These are phyloP conservation scores for Apamea epomidion DNA, from an alignment of 2,888 invertebrate genomes.

Conservation along the genomic window DNA sequence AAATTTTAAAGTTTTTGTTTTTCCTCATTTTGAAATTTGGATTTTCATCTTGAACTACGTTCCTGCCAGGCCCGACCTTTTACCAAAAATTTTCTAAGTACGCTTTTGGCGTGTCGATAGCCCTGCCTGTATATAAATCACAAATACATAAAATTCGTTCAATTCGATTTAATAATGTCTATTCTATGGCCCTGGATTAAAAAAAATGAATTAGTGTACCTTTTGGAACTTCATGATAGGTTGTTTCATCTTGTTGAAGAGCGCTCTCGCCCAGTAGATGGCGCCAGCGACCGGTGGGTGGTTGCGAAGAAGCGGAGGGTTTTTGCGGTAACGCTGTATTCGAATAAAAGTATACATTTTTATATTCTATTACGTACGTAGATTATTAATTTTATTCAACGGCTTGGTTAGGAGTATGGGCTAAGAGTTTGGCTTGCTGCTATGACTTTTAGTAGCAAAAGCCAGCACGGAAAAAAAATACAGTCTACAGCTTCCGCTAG, in stretches of 20 bases:
- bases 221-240: constrained; percentile 95
- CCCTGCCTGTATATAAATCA: no score
- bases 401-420: background rate
- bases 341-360: background rate
- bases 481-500: background rate
- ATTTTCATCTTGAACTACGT: no score
- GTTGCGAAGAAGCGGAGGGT: constrained; percentile 93
- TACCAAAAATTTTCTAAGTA: no score
- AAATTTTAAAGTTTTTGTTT: no score
- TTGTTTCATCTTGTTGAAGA: constrained; percentile 94
- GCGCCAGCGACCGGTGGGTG: constrained; percentile 96
- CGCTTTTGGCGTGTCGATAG: no score
- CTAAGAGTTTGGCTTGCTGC: background rate
- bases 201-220: constrained; percentile 76
- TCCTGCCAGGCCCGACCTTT: no score
- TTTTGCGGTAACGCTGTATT: constrained; percentile 90
- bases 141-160: no score
- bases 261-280: constrained; percentile 95
- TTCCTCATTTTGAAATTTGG: no score
- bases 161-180: background rate
- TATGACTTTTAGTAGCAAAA: background rate
- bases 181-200: no score
- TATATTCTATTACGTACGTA: background rate
- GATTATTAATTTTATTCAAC: background rate
- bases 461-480: background rate